Conservation (phyloP, 2,113 vertebrate genomes). For the Stigmatopora argus region DNA sequence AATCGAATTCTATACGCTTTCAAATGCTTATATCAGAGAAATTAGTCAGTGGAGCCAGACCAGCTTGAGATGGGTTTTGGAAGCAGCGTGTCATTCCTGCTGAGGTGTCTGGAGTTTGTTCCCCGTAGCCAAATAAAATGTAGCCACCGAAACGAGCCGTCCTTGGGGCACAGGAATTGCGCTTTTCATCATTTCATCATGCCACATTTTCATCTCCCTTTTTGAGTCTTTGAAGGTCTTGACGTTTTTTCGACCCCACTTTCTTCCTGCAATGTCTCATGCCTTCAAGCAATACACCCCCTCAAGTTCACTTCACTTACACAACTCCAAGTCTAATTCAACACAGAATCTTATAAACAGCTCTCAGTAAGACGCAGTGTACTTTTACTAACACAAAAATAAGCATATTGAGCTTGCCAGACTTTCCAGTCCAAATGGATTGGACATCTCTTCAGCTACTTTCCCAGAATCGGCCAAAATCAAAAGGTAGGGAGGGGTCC, state of each 20-base stretch:
- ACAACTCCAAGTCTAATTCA: background rate
- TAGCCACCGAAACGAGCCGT: constrained; percentile 29
- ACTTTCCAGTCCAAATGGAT: too few relatives aligned
- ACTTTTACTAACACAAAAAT: background rate
- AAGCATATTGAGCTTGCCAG: background rate
- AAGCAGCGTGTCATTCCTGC: constrained; percentile 37
- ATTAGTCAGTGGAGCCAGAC: background rate
- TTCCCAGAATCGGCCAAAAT: too few relatives aligned
- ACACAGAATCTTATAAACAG: background rate
- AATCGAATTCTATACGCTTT: background rate
- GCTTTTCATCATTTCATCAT: constrained; percentile 14
- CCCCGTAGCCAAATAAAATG: constrained; percentile 4
- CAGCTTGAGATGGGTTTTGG: background rate
- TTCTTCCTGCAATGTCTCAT: constrained; percentile 40
- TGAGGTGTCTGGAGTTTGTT: constrained; percentile 25
- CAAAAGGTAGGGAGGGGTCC: too few relatives aligned
- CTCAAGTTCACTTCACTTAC: constrained; percentile 14
- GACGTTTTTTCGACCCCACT: constrained; percentile 23
- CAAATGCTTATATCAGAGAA: background rate
- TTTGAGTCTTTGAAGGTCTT: constrained; percentile 45
- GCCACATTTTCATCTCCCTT: background rate
- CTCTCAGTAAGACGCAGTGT: background rate
- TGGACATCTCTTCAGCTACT: too few relatives aligned
- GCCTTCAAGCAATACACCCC: constrained; percentile 48
- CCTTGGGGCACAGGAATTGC: constrained; percentile 40